Evolutionary conservation across 1,140 invertebrate species (phyloP), one percentile per base, ranked within the genome.

Genomic region (Drosophila melanica): DNA sequence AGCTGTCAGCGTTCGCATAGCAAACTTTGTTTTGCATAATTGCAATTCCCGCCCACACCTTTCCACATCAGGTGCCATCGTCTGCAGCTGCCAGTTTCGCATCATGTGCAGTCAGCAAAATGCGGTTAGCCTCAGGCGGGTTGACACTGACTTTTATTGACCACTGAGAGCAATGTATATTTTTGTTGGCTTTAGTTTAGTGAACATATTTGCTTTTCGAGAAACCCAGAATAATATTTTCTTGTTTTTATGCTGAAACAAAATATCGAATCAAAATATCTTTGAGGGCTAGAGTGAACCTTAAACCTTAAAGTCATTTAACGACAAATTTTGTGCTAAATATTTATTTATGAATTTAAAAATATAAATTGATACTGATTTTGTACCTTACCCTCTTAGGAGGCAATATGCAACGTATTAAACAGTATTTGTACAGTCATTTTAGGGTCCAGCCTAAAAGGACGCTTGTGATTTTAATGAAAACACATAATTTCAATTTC

Each of bases 11-110:
- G 70, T 64, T 68, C 51, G 12, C 60, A 60, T 50, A 42, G 12
- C 30, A 75, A 58, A 57, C 55, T 81, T 82, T 82, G 39, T 30
- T 65, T 81, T 79, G 48, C 66, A 79, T 87, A 87, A 76, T 81
- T 79, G 63, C 78, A 81, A 64, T 35, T 1, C 39, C 20, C 23
- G 37, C 1, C 14, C 33, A 12, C 11, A 8, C 23, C 23, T n/a
- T 2, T 3, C 0, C 10, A 18, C 10, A 16, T 4, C 18, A 8
- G 18, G 3, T 10, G 9, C 2, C 44, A 45, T 18, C 44, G 44
- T 20, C 4, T 45, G 12, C 35, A 20, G 12, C 42, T 16, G 11
- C 3, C 39, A 18, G 16, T 16, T 35, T 20, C 0, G 37, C 14
- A 4, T 47, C 14, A 54, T 23, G 14, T 44, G 50, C 30, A 54